Percentiles rank a stretch among this genome's conserved stretches.
These are phyloP conservation scores for Vespertilio murinus DNA, from an alignment of 2,797 vertebrate species.

Conservation along the genomic window DNA sequence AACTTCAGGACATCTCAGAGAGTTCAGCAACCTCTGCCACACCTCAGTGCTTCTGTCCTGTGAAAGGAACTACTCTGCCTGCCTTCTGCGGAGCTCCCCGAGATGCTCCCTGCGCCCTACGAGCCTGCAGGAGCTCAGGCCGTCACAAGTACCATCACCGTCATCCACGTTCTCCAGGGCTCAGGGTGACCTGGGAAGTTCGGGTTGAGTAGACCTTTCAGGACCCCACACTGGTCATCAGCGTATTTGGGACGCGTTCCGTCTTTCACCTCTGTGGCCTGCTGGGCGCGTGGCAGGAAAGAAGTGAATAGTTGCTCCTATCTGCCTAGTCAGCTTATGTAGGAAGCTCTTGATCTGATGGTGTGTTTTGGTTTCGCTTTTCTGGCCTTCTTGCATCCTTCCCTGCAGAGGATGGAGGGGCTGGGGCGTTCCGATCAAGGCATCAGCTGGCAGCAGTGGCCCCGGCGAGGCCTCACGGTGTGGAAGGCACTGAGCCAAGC, in stretches of 20 bases:
- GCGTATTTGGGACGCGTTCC: constrained; percentile 44
- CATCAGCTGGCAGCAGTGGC: background rate
- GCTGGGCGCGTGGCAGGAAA: constrained; percentile 46
- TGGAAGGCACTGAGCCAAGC: background rate
- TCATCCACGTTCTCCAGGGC: constrained; percentile 24
- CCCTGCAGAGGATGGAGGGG: background rate
- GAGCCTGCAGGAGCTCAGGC: background rate
- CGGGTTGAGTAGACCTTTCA: constrained; percentile 56
- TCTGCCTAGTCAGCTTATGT: background rate
- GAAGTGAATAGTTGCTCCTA: background rate
- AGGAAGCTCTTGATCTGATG: background rate
- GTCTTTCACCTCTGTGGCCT: background rate
- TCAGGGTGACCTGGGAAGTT: constrained; percentile 66
- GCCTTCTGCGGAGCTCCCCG: rapidly evolving
- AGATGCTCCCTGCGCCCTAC: background rate
- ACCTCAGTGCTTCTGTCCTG: background rate
- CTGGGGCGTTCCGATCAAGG: background rate
- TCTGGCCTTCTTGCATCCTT: background rate
- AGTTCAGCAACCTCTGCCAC: background rate
- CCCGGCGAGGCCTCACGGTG: rapidly evolving
- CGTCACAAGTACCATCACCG: rapidly evolving
- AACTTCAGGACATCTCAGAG: background rate
- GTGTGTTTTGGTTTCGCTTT: background rate
- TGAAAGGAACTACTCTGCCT: background rate
- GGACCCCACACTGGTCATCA: background rate